Base-by-base conservation (phyloP, 2,797 vertebrate genomes). In the Danionella dracula region DNA sequence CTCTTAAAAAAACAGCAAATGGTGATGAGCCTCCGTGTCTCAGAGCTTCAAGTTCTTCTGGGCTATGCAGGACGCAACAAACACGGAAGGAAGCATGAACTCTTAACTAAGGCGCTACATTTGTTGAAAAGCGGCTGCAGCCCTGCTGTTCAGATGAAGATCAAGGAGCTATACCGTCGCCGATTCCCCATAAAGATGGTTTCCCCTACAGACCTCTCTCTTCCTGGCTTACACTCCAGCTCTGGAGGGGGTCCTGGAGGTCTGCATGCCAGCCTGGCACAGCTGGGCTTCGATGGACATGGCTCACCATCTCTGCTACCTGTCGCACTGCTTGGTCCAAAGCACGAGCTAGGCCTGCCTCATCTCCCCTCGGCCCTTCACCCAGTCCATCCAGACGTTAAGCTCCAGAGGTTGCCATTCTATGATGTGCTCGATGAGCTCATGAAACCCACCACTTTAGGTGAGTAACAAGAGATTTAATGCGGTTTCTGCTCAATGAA, bases 11-110 rank as follows among this genome's bases (percentile, higher is more conserved):
- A 64, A 76, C 89, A 99, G 97, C 96, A 99, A 98, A 99, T 99
- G 97, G 95, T 99, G 86, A 99, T 99, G 96, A 99, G 97, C 93
- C 95, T 99, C 87, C 89, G 97, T 87, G 97, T 99, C 78, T 99
- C 97, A 80, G 97, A 99, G 85, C 93, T 99, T 78, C 97, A 99
- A 87, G 96, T 99, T 79, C 93, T 99, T 78, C 88, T 99, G 89
- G 96, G 97, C 72, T 99, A 99, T 85, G 97, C 97, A 10, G 97
- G 97, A 67, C 91, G 97, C 71, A 99, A 99, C 89, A 99, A 99
- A 82, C 96, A 99, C 87, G 97, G 97, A 32, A 93, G 97, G 76
- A 99, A 99, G 90, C 97, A 99, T 83, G 96, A 99, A 95, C 96
- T 99, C 76, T 92, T 99, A 80, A 99, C 96, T 76, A 99, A 99